Evolutionary conservation across 2,888 invertebrate genomes (phyloP).

Genomic region (Phyllotreta cruciferae): DNA sequence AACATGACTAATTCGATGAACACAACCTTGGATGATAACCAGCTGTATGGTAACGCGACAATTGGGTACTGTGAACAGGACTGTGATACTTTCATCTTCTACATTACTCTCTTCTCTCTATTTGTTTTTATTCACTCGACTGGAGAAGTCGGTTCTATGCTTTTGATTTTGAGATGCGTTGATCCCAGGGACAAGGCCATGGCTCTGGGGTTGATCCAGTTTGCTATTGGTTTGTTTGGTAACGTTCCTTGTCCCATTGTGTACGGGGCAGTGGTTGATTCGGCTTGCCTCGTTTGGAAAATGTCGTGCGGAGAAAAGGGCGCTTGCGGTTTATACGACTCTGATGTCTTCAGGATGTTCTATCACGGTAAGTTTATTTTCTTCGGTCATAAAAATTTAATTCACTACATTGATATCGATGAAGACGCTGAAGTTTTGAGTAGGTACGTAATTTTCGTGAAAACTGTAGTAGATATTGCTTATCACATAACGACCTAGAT

Average conservation of each 20-base stretch:
- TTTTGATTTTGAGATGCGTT: conserved; percentile 88
- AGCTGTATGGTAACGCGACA: conserved; percentile 65
- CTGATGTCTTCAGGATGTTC: conserved; percentile 80
- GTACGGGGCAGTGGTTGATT: conserved; percentile 91
- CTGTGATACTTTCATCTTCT: conserved; percentile 81
- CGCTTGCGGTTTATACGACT: conserved; percentile 89
- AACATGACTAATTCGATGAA: conserved; percentile 35
- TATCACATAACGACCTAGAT: too few relatives aligned
- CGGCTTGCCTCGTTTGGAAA: conserved; percentile 89
- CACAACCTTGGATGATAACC: conserved; percentile 29
- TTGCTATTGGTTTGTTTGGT: conserved; percentile 91
- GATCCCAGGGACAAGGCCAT: conserved; percentile 93
- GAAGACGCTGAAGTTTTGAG: too few relatives aligned
- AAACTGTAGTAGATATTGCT: too few relatives aligned
- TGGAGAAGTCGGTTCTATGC: conserved; percentile 90
- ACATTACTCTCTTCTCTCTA: conserved; percentile 82
- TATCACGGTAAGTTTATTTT: conserved; percentile 73
- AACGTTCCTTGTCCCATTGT: conserved; percentile 96
- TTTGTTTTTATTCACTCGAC: conserved; percentile 93
- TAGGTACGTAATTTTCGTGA: too few relatives aligned
- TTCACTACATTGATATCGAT: too few relatives aligned
- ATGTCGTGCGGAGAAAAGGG: conserved; percentile 80
- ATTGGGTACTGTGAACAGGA: conserved; percentile 82
- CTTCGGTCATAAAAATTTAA: too few relatives aligned
- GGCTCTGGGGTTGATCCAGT: conserved; percentile 93